A percentile compares a stretch with the other conserved stretches of the same genome.
phyloP scores from a whole-genome alignment of 2,797 vertebrate species.

The Eutrigla gurnardus region DNA sequence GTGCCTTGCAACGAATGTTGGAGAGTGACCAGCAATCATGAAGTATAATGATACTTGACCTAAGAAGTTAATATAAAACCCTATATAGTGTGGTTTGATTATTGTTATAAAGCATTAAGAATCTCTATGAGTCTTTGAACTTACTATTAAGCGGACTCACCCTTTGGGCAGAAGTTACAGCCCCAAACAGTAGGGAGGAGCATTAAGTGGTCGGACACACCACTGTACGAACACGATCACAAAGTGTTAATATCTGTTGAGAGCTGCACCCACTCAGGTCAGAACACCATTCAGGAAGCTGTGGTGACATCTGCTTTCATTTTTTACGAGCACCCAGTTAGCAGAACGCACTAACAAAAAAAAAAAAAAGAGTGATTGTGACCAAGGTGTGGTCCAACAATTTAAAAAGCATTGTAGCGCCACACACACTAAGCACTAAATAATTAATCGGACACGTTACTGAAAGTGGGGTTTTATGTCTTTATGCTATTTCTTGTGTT shows the following conservation, averaged over 20 bases:
- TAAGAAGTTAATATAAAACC: background rate
- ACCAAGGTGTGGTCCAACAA: slow-evolving; percentile 52
- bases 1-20: too few species aligned
- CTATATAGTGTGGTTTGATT: background rate
- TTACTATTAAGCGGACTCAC: too few species aligned
- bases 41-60: background rate
- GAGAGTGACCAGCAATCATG: background rate
- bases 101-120: background rate
- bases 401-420: slow-evolving; percentile 56
- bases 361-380: slow-evolving; percentile 46
- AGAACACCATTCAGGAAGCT: slow-evolving; percentile 23
- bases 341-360: slow-evolving; percentile 71
- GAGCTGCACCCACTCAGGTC: slow-evolving; percentile 44
- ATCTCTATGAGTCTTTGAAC: background rate
- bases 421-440: slow-evolving; percentile 67
- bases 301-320: slow-evolving; percentile 56
- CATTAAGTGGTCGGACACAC: background rate
- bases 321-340: slow-evolving; percentile 77
- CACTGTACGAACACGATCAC: background rate
- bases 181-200: background rate
- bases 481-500: slow-evolving; percentile 17
- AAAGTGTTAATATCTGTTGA: slow-evolving; percentile 43
- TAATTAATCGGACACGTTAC: slow-evolving; percentile 74
- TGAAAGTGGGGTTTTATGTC: slow-evolving; percentile 44
- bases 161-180: background rate